Percentiles rank a stretch among this genome's conserved stretches.
These are phyloP conservation scores for Orchesellides sinensis DNA, from an alignment of 2,888 invertebrate genomes.

Conservation along the genomic window DNA sequence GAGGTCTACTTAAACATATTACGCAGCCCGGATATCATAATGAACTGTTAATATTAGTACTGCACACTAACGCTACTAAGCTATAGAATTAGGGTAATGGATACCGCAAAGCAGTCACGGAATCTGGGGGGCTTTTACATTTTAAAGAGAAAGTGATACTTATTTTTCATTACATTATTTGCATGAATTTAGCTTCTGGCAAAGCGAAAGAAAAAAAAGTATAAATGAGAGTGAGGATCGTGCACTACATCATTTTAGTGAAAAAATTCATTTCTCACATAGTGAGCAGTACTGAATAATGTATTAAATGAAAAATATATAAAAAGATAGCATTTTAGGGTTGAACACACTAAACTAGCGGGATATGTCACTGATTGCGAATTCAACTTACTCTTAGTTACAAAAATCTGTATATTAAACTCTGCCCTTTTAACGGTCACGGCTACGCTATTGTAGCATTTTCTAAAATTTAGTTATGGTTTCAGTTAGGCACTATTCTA, in stretches of 20 bases:
- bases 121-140: background rate
- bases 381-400: too few relatives aligned
- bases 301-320: too few relatives aligned
- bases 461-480: too few relatives aligned
- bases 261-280: too few relatives aligned
- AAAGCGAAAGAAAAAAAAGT: background rate
- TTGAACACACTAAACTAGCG: too few relatives aligned
- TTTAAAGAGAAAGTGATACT: constrained; percentile 28
- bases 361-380: too few relatives aligned
- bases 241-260: constrained; percentile 20
- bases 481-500: too few relatives aligned
- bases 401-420: too few relatives aligned
- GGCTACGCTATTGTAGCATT: too few relatives aligned
- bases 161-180: constrained; percentile 25
- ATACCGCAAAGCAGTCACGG: constrained; percentile 16
- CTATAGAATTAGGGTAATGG: constrained; percentile 40
- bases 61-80: constrained; percentile 7
- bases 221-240: background rate
- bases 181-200: constrained; percentile 44
- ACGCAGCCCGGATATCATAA: background rate
- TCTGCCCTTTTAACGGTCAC: too few relatives aligned
- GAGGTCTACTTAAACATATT: constrained; percentile 6
- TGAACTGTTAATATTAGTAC: constrained; percentile 18
- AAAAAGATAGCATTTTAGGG: too few relatives aligned
- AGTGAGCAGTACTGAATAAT: too few relatives aligned